These are phyloP conservation scores for Rattus norvegicus DNA, from an alignment of 2,113 vertebrate species.

Conservation along the genomic window DNA sequence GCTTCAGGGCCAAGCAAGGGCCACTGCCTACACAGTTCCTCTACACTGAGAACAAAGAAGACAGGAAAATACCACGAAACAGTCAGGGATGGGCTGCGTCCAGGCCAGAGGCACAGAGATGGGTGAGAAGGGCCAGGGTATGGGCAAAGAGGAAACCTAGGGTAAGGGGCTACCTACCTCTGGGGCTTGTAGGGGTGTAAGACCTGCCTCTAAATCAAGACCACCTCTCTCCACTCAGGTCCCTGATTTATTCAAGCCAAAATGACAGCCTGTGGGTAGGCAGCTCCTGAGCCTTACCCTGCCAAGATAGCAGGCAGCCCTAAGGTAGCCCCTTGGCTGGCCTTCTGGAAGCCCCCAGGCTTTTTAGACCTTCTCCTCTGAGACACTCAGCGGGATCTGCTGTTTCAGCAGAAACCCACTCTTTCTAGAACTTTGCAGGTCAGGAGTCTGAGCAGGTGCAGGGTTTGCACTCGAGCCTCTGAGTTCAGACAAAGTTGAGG, in stretches of 20 bases:
- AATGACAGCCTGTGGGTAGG: background rate
- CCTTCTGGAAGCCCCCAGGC: background rate
- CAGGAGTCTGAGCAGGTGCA: background rate
- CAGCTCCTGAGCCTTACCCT: background rate
- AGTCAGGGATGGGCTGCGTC: background rate
- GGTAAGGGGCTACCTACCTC: background rate
- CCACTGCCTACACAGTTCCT: background rate
- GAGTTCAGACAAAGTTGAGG: background rate
- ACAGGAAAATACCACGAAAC: background rate
- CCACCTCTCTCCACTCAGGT: background rate
- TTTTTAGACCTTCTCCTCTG: background rate
- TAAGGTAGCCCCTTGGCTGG: accelerated
- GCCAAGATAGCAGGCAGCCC: background rate
- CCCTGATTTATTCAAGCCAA: background rate
- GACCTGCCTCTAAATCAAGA: background rate
- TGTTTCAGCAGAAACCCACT: background rate
- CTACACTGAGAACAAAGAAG: background rate
- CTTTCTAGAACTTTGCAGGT: background rate
- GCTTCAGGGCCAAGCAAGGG: background rate
- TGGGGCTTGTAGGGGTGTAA: background rate
- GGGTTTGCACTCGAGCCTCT: background rate
- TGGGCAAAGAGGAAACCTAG: background rate
- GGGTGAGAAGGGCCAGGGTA: background rate
- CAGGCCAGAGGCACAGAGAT: background rate
- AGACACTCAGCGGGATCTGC: background rate